These are phyloP conservation scores for Metellina segmentata DNA, from an alignment of 2,888 invertebrate genomes.

Conservation along the genomic window DNA sequence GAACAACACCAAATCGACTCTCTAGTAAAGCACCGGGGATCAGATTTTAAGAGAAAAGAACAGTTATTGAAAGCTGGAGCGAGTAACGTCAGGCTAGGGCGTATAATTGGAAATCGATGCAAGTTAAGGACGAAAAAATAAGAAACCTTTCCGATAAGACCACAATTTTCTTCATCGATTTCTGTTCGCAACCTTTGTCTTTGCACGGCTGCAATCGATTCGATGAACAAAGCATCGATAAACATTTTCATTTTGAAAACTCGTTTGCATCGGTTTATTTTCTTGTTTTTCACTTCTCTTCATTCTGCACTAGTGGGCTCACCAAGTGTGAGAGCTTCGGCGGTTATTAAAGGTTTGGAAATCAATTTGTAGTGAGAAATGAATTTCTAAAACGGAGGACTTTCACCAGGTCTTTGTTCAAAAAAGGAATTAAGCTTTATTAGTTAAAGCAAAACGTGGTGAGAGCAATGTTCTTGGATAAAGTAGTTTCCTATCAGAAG, in stretches of 20 bases:
- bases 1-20: slow-evolving; percentile 63
- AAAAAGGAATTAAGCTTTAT: too few relatives aligned
- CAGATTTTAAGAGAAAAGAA: slow-evolving; percentile 65
- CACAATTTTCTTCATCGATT: slow-evolving; percentile 72
- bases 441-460: too few relatives aligned
- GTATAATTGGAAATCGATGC: slow-evolving; percentile 69
- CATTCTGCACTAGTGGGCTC: background rate
- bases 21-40: slow-evolving; percentile 33
- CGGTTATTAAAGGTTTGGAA: slow-evolving; percentile 3
- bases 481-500: too few relatives aligned
- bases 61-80: slow-evolving; percentile 68
- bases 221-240: slow-evolving; percentile 58
- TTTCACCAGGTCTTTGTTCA: background rate
- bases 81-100: slow-evolving; percentile 29
- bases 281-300: background rate
- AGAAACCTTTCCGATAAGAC: slow-evolving; percentile 63
- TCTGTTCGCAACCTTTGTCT: slow-evolving; percentile 65
- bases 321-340: slow-evolving; percentile 24
- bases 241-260: slow-evolving; percentile 67
- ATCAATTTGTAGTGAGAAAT: slow-evolving; percentile 9
- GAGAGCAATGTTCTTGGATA: too few relatives aligned
- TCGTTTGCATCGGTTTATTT: slow-evolving; percentile 47
- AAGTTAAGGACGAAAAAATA: slow-evolving; percentile 49
- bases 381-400: background rate
- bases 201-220: slow-evolving; percentile 46